phyloP scores from a whole-genome alignment of 2,113 vertebrate species.

The Elgaria multicarinata region DNA sequence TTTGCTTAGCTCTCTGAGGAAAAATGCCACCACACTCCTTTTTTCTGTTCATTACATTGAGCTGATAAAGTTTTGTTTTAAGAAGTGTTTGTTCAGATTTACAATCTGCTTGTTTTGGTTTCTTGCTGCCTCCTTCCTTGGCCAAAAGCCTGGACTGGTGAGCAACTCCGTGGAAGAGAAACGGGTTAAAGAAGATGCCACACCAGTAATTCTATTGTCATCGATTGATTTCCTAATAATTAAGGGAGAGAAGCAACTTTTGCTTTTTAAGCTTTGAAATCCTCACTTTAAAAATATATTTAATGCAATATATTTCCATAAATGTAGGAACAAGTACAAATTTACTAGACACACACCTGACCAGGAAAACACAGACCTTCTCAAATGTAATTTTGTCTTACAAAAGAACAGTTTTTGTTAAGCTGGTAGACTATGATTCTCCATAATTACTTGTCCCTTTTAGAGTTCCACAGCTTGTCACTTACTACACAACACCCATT shows the following conservation, averaged over 20 bases:
- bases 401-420: background rate
- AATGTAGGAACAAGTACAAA: background rate
- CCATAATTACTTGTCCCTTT: background rate
- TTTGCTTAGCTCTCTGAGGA: too few species aligned
- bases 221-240: background rate
- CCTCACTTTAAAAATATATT: background rate
- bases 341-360: background rate
- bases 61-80: too few species aligned
- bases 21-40: too few species aligned
- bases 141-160: background rate
- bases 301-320: background rate
- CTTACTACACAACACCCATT: background rate
- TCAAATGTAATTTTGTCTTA: background rate
- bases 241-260: background rate
- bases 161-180: background rate
- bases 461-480: background rate
- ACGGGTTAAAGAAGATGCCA: background rate
- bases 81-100: background rate
- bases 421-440: background rate
- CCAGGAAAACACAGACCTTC: background rate
- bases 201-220: background rate
- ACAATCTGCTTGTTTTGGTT: background rate
- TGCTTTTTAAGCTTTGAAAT: background rate
- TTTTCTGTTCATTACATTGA: too few species aligned
- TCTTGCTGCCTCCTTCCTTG: background rate